Base-by-base conservation (phyloP, 1,140 invertebrate genomes). In the Popillia japonica region DNA sequence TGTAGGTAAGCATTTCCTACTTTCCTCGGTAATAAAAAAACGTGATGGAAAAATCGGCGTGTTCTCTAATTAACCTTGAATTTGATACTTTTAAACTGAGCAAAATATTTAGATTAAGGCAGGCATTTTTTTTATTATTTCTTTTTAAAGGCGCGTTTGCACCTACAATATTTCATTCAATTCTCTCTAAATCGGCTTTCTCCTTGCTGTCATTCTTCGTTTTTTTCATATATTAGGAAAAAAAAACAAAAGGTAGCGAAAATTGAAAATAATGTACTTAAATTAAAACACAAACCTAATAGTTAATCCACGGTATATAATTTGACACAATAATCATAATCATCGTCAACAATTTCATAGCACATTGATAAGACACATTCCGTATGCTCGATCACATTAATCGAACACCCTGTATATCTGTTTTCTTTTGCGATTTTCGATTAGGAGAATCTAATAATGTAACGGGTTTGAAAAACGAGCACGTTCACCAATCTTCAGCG, bases 361-460 rank as follows among this genome's bases (percentile, higher is more conserved):
- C 61, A 68, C 61, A 68, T 34, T 7, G 20, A 68, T 68, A 68
- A 68, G 61, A 68, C 61, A 68, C 61, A 68, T 68, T 68, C 61
- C 61, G 61, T 68, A 68, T 68, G 61, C 61, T 68, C 22, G 61
- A 68, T 68, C 22, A 20, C 61, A 68, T n/a, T 68, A 68, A 68
- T 68, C 61, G 61, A 68, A 68, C 61, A 68, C 61, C 61, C 61
- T 68, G 61, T 68, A 68, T 68, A 27, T 68, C 11, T n/a, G n/a
- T n/a, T n/a, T 68, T 27, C 4, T 34, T 68, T 14, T 48, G 8
- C 8, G 8, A 14, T 10, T 48, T 14, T 48, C 8, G 8, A 22
- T 68, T 34, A 23, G 22, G 7, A 20, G 17, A 61, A 1, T 34
- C 1, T 34, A 2, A 34, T 8, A 61, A 61, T 61, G 59, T 61